Percentiles rank a stretch among this genome's conserved stretches.
Evolutionary conservation across 37 sponge, comb jelly and placozoan genomes (phyloP).

Genomic region (Spongilla lacustris): DNA sequence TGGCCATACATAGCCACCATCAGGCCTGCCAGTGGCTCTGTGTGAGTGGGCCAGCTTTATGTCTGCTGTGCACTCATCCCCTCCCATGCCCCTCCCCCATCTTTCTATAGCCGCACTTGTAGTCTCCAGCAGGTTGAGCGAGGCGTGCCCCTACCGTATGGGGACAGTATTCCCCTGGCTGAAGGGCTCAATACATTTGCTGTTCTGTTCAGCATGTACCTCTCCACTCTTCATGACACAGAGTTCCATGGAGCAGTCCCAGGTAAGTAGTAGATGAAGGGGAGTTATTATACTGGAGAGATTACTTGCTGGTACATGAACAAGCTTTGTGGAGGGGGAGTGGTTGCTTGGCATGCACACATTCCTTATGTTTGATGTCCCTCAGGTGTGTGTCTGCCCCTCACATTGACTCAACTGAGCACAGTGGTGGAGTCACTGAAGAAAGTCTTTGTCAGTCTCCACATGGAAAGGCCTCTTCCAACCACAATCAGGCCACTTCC

Average conservation of each 20-base stretch:
- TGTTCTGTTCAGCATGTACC: constrained; percentile 51
- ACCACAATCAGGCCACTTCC: not conserved
- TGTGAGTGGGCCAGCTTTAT: constrained; percentile 2
- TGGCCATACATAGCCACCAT: constrained; percentile 11
- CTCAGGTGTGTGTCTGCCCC: constrained; percentile 34
- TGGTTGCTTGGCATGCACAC: too few relatives aligned
- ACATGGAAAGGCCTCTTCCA: constrained; percentile 44
- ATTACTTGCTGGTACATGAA: too few relatives aligned
- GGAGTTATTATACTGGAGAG: not conserved
- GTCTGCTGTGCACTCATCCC: not conserved
- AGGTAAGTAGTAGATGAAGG: not conserved
- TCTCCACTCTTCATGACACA: constrained; percentile 73
- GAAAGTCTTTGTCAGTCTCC: constrained; percentile 55
- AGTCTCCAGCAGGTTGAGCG: constrained; percentile 37
- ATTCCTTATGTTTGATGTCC: too few relatives aligned
- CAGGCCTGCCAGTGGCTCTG: constrained; percentile 12
- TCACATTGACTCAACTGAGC: constrained; percentile 43
- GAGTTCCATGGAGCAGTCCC: constrained; percentile 57
- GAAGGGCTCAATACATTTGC: constrained; percentile 57
- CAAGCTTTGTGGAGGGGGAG: too few relatives aligned
- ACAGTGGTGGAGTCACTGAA: constrained; percentile 36
- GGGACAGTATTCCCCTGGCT: constrained; percentile 6
- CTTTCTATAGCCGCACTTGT: not conserved
- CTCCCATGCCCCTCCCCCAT: not conserved
- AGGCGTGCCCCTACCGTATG: constrained; percentile 30